A percentile compares a stretch with the other conserved stretches of the same genome.
These are phyloP conservation scores for Mixornis gularis DNA, from an alignment of 2,113 vertebrate species.

Conservation along the genomic window DNA sequence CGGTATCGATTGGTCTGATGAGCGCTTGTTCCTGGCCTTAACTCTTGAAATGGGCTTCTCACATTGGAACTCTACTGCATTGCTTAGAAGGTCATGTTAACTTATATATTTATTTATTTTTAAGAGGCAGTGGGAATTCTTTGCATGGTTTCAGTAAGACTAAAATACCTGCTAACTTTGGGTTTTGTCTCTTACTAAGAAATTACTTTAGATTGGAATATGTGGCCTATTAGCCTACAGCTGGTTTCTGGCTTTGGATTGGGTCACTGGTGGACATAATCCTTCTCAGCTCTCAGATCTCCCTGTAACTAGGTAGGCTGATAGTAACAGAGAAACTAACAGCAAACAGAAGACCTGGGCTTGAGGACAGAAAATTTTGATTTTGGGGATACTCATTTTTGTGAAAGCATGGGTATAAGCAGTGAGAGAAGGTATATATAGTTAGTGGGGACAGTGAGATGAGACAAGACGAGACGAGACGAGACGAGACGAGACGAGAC, in stretches of 20 bases:
- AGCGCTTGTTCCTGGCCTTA: neutral
- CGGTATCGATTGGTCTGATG: neutral
- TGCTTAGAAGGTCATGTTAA: neutral
- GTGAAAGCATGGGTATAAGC: slow-evolving; percentile 42
- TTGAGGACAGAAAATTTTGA: neutral
- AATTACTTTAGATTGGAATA: neutral
- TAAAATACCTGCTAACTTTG: neutral
- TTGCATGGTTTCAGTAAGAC: slow-evolving; percentile 12
- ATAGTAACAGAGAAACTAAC: neutral
- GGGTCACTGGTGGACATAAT: neutral
- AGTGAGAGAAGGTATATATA: slow-evolving; percentile 11
- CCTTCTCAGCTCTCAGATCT: neutral
- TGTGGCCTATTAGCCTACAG: neutral
- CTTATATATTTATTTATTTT: slow-evolving; percentile 37
- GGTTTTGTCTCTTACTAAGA: neutral
- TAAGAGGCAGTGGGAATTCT: slow-evolving; percentile 20
- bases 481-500: neutral
- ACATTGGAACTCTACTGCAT: neutral
- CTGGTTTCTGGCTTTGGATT: neutral
- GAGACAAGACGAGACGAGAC: neutral
- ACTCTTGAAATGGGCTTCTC: neutral
- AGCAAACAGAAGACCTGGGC: neutral
- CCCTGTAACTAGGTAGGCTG: neutral
- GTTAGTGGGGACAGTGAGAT: neutral
- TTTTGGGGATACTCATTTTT: neutral